A percentile compares a stretch with the other conserved stretches of the same genome.
These are phyloP conservation scores for Ctenodactylus gundi DNA, from an alignment of 2,113 vertebrate genomes.

Conservation along the genomic window DNA sequence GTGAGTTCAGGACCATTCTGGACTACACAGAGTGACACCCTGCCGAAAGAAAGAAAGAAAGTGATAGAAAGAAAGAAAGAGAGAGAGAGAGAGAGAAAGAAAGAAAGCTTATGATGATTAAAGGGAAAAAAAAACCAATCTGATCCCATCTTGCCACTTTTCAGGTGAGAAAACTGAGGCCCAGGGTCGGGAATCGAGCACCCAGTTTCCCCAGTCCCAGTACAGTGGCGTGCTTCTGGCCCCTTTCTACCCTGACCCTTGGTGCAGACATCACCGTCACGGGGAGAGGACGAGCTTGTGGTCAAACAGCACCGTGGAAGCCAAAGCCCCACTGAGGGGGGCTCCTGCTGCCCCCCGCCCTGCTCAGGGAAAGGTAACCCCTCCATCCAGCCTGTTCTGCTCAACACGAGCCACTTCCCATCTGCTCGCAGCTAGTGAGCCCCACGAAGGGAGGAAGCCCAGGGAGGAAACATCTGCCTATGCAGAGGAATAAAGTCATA, in stretches of 20 bases:
- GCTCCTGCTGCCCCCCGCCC: background rate
- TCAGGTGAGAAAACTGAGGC: background rate
- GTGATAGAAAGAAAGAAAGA: too few relatives aligned
- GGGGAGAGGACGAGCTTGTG: background rate
- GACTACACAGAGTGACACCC: too few relatives aligned
- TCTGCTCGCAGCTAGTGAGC: constrained; percentile 73
- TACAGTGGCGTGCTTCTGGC: background rate
- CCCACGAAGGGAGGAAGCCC: constrained; percentile 59
- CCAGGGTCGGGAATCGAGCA: background rate
- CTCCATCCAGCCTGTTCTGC: constrained; percentile 56
- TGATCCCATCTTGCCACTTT: background rate
- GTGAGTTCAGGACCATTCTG: too few relatives aligned
- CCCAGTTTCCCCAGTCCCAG: background rate
- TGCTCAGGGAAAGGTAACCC: background rate
- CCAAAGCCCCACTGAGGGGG: background rate
- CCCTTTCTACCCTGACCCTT: background rate
- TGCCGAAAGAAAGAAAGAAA: too few relatives aligned
- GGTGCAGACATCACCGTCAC: background rate
- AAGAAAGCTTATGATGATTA: too few relatives aligned
- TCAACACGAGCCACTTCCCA: constrained; percentile 76
- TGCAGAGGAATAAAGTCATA: constrained; percentile 51
- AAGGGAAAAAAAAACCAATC: too few relatives aligned
- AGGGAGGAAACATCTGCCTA: constrained; percentile 85
- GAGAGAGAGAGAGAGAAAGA: too few relatives aligned
- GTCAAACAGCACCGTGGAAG: background rate